Evolutionary conservation across 2,113 vertebrate genomes (phyloP).

Genomic region (Marmota monax): DNA sequence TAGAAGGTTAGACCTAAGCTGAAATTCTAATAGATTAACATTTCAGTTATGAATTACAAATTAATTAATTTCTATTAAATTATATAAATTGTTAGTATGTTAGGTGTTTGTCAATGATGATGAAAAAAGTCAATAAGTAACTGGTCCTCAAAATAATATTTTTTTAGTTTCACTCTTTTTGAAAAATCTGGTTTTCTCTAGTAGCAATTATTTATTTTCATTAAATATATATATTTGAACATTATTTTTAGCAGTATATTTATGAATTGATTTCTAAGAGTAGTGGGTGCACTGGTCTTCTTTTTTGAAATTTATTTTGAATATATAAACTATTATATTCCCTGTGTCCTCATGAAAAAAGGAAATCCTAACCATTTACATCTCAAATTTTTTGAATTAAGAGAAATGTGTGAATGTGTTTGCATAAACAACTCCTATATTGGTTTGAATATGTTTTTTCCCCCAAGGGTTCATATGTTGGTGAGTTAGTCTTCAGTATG

Average conservation of each 20-base stretch:
- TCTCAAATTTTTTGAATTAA: neutral
- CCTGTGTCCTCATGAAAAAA: neutral
- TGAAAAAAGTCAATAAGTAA: neutral
- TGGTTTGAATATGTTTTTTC: neutral
- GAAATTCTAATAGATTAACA: neutral
- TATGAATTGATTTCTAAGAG: neutral
- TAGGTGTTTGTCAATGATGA: neutral
- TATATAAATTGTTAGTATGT: neutral
- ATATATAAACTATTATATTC: neutral
- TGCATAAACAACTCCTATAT: neutral
- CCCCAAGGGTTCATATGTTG: neutral
- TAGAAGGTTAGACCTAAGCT: neutral
- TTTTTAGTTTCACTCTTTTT: neutral
- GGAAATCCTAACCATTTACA: neutral
- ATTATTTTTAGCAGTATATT: neutral
- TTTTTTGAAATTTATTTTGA: slow-evolving; percentile 20
- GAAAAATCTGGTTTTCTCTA: neutral
- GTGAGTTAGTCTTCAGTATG: neutral
- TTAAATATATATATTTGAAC: neutral
- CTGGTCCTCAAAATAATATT: neutral
- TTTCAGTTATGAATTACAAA: neutral
- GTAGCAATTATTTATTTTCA: neutral
- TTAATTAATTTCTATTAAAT: neutral
- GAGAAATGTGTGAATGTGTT: neutral
- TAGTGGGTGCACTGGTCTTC: neutral